These are phyloP conservation scores for Drosophila vallismaia DNA, from an alignment of 2,888 invertebrate genomes.

Conservation along the genomic window DNA sequence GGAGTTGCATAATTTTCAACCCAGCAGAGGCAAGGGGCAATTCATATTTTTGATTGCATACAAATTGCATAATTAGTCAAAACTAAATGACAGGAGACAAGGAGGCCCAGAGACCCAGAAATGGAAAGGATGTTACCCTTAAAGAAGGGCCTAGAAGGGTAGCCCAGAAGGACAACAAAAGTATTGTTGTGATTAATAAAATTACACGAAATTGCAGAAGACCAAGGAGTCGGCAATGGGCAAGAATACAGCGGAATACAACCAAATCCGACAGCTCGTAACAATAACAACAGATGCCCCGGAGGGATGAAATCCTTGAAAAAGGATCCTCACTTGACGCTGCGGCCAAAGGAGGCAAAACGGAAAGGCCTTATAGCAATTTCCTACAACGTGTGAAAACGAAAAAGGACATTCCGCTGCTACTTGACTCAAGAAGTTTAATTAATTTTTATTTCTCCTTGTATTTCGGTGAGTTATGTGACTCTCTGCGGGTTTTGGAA, in stretches of 20 bases:
- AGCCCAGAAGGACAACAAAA: constrained; percentile 50
- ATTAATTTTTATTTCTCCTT: constrained; percentile 72
- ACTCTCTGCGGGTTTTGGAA: constrained; percentile 67
- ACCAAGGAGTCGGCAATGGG: constrained; percentile 17
- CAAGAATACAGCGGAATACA: constrained; percentile 41
- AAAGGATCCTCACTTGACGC: constrained; percentile 79
- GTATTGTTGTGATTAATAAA: constrained; percentile 79
- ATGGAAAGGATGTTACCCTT: constrained; percentile 41
- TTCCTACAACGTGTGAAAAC: constrained; percentile 72
- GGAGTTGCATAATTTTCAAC: constrained; percentile 31
- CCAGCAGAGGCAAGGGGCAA: constrained; percentile 52
- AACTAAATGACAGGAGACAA: constrained; percentile 58
- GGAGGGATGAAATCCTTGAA: constrained; percentile 64
- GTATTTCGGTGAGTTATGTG: constrained; percentile 67
- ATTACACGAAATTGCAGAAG: constrained; percentile 67
- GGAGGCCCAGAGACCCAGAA: constrained; percentile 30
- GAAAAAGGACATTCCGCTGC: constrained; percentile 62
- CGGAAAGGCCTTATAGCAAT: constrained; percentile 25
- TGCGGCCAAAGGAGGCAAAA: constrained; percentile 39
- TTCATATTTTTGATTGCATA: constrained; percentile 77
- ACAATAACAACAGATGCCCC: constrained; percentile 61
- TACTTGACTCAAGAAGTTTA: constrained; percentile 70
- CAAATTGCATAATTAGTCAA: constrained; percentile 81
- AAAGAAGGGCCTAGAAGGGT: constrained; percentile 43
- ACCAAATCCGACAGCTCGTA: constrained; percentile 68